These are phyloP conservation scores for Panagrolaimus sp. DNA, from an alignment of 1,140 invertebrate genomes.

Conservation along the genomic window DNA sequence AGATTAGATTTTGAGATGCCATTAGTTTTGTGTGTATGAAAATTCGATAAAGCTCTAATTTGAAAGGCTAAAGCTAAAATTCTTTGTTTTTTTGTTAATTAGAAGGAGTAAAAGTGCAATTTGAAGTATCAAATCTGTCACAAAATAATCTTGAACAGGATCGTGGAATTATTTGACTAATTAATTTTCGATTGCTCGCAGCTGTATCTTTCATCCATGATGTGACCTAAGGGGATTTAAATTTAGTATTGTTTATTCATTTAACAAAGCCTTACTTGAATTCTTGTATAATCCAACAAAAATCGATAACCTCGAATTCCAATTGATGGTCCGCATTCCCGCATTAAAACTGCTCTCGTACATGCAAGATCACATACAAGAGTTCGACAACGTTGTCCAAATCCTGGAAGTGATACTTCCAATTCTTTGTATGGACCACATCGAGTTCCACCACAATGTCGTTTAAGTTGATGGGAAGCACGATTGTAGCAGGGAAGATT, in stretches of 20 bases:
- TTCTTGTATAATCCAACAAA: constrained; percentile 49
- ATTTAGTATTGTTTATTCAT: not conserved
- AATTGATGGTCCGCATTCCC: constrained; percentile 34
- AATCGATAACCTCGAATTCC: constrained; percentile 47
- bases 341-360: constrained; percentile 40
- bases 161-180: constrained; percentile 32
- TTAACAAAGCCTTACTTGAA: constrained; percentile 37
- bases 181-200: constrained; percentile 17
- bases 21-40: not conserved
- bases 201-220: constrained; percentile 40
- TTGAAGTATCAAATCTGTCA: constrained; percentile 40
- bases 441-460: constrained; percentile 45
- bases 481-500: constrained; percentile 48
- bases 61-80: not conserved
- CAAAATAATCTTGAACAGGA: constrained; percentile 40
- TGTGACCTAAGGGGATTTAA: constrained; percentile 30
- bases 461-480: constrained; percentile 46
- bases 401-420: constrained; percentile 37
- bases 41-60: not conserved
- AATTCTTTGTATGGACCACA: constrained; percentile 51
- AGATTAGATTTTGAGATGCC: not conserved
- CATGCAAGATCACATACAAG: constrained; percentile 54
- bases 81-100: not conserved
- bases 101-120: constrained; percentile 30
- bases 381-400: constrained; percentile 48